A percentile compares a stretch with the other conserved stretches of the same genome.
Evolutionary conservation across 2,888 invertebrate genomes (phyloP).

Genomic region (Tenthredo distinguenda): DNA sequence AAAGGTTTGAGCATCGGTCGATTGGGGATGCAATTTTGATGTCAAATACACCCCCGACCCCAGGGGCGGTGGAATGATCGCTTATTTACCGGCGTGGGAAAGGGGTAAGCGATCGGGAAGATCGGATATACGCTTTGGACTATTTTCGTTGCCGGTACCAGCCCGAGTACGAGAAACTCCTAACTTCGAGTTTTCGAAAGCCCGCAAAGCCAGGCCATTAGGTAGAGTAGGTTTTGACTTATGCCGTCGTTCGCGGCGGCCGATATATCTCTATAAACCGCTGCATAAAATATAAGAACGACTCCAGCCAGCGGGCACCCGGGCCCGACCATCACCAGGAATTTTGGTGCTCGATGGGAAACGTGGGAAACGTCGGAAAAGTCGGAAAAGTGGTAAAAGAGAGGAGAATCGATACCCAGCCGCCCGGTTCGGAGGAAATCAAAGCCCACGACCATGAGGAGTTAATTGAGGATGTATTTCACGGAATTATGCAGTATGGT

Average conservation of each 20-base stretch:
- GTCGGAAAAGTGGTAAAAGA: background rate
- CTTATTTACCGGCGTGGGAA: background rate
- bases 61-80: background rate
- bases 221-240: slow-evolving; percentile 77
- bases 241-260: slow-evolving; percentile 69
- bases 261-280: slow-evolving; percentile 73
- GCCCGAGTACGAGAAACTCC: background rate
- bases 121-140: slow-evolving; percentile 42
- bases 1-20: slow-evolving; percentile 55
- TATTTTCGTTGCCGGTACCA: background rate
- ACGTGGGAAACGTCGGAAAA: background rate
- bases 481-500: background rate
- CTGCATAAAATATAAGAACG: slow-evolving; percentile 70
- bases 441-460: background rate
- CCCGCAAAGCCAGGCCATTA: slow-evolving; percentile 68
- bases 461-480: slow-evolving; percentile 1
- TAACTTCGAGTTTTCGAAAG: background rate
- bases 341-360: background rate
- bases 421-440: background rate
- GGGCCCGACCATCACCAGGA: background rate
- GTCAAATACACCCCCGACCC: slow-evolving; percentile 57
- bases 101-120: slow-evolving; percentile 43
- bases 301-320: slow-evolving; percentile 49
- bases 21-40: slow-evolving; percentile 71
- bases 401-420: background rate